Evolutionary conservation across 1,140 invertebrate genomes (phyloP).

Genomic region (Oryzaephilus surinamensis): DNA sequence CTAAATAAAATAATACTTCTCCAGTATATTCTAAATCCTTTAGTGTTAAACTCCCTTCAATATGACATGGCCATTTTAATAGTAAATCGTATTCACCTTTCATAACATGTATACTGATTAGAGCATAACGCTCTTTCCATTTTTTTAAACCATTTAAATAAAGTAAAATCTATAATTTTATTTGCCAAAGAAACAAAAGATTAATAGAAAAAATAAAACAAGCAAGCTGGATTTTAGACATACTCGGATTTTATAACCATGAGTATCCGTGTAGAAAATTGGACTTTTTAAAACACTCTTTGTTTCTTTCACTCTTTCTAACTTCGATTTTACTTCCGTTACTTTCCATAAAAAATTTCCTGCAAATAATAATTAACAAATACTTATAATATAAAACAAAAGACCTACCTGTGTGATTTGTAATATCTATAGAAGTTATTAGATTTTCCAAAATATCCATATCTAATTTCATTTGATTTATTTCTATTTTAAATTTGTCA

Average conservation of each 20-base stretch:
- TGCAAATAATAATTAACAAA: constrained; percentile 19
- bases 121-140: constrained; percentile 59
- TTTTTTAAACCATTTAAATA: constrained; percentile 59
- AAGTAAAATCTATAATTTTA: constrained; percentile 44
- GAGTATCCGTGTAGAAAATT: constrained; percentile 53
- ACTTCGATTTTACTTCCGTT: constrained; percentile 48
- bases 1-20: constrained; percentile 27
- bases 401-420: background rate
- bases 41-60: constrained; percentile 49
- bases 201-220: constrained; percentile 1
- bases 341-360: constrained; percentile 59
- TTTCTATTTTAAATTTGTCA: constrained; percentile 15
- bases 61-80: constrained; percentile 55
- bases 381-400: background rate
- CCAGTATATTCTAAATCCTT: constrained; percentile 40
- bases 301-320: constrained; percentile 54
- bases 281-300: constrained; percentile 49
- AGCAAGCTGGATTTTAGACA: constrained; percentile 21
- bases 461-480: constrained; percentile 27
- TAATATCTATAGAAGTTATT: constrained; percentile 1
- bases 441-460: constrained; percentile 24
- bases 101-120: constrained; percentile 52
- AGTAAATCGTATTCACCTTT: constrained; percentile 57
- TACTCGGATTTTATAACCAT: constrained; percentile 60
- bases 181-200: background rate